Base-by-base conservation (phyloP, 2,888 invertebrate genomes). In the Plusia festucae region DNA sequence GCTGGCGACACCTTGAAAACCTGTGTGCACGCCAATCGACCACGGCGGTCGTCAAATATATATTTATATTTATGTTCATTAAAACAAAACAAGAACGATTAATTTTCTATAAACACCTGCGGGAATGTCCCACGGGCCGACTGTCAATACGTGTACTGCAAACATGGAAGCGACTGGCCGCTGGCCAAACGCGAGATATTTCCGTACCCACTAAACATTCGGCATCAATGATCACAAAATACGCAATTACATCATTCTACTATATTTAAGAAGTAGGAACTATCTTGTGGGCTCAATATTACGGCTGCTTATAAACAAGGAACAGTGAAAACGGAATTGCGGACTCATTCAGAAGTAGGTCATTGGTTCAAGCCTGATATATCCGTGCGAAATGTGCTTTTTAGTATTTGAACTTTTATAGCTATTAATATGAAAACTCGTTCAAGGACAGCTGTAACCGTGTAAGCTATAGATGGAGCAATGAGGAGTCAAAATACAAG, bases 121-220 rank as follows among this genome's bases (percentile, higher is more conserved):
- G 68, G 62, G 57, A 65, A 64, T 70, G 65, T 65, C 63, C 60
- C 65, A 52, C n/a, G 51, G 40, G 60, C 34, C 53, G 64, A 70
- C 66, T 76, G 75, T 79, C 79, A 73, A 75, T 71, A 67, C 53
- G 46, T 67, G 61, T 63, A 71, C 66, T 65, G 60, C 55, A 78
- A 79, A 77, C 73, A 63, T 61, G 71, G 59, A 64, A 65, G 61
- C 71, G 58, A 70, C 70, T 79, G 79, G 79, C 78, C 34, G 18
- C 27, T 40, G 53, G 79, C 79, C 79, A 79, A 79, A 22, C 57
- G 52, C 30, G 24, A 62, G 79, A 68, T 79, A 79, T 79, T 79
- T 79, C 79, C 79, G 79, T 75, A 55, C 70, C 44, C 51, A 63
- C 61, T 56, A 60, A 70, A 70, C 70, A 76, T 68, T 69, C 52